Base-by-base conservation (phyloP, 2,113 vertebrate species). In the Ariopsis seemanni region DNA sequence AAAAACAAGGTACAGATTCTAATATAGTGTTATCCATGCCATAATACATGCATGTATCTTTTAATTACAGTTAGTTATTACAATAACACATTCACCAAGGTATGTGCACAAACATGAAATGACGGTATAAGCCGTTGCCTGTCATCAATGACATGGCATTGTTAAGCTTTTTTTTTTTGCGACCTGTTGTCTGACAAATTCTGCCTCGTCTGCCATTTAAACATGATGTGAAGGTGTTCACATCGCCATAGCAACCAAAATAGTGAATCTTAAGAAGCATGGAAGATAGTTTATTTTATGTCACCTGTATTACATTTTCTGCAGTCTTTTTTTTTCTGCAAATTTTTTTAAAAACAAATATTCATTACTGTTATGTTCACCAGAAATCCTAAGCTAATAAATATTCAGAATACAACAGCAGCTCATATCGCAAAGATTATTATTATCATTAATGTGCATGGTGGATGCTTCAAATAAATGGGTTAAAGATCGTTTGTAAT, bases 231-330 rank as follows among this genome's bases (percentile, higher is more conserved):
- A 42, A 62, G 15, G 25, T 60, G 79, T 60, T 82, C 79, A 22
- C 57, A 25, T 42, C 57, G 48, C 79, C 34, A 82, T 82, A 62
- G 79, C 79, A 82, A 82, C 30, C 79, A 42, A 82, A 11, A 80
- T 10, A 80, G n/a, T 57, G 53, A 58, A 12, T 81, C 30, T 48
- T 25, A 20, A 25, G n/a, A 62, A 58, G 27, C 8, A 55, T 34
- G 20, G 18, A 81, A 62, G 53, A 57, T 55, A 14, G 7, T 34
- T 81, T 48, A 42, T 14, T 62, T 42, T 7, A 25, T 20, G 5
- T 58, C 34, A 82, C 20, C 57, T 50, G 25, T 77, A 52, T 75
- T 42, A 42, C 3, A 42, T 42, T 42, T 42, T 42, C 42, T 42
- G 34, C 34, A 42, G 34, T 42, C 34, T 1, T 42, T 42, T 42